Evolutionary conservation across 2,797 vertebrate species (phyloP).

Genomic region (Peromyscus melanophrys): DNA sequence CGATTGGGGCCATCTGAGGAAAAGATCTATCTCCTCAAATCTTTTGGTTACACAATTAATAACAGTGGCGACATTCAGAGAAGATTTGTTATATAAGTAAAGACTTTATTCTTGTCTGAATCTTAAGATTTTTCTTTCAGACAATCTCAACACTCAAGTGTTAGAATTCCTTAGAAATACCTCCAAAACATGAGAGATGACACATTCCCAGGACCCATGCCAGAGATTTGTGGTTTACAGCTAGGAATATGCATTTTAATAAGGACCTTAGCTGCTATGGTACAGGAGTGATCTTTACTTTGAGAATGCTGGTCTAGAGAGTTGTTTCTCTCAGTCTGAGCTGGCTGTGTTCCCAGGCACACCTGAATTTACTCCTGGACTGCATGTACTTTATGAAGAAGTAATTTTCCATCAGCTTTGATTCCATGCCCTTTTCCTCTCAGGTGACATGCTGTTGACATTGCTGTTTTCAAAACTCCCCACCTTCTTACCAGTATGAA

Average conservation of each 20-base stretch:
- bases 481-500: background rate
- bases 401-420: background rate
- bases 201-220: background rate
- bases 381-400: background rate
- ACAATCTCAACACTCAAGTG: background rate
- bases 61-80: background rate
- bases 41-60: background rate
- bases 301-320: background rate
- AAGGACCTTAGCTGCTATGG: background rate
- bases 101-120: background rate
- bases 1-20: background rate
- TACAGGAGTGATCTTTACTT: background rate
- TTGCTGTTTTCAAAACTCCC: background rate
- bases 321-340: background rate
- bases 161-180: background rate
- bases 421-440: background rate
- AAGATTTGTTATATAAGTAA: constrained; percentile 32
- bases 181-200: background rate
- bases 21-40: background rate
- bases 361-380: background rate
- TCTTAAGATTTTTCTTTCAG: constrained; percentile 12
- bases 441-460: background rate
- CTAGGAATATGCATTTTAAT: background rate
- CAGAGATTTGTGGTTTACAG: background rate
- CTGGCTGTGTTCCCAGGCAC: background rate